A percentile compares a stretch with the other conserved stretches of the same genome.
phyloP scores from a whole-genome alignment of 2,888 invertebrate species.

The Perizoma affinitatum region DNA sequence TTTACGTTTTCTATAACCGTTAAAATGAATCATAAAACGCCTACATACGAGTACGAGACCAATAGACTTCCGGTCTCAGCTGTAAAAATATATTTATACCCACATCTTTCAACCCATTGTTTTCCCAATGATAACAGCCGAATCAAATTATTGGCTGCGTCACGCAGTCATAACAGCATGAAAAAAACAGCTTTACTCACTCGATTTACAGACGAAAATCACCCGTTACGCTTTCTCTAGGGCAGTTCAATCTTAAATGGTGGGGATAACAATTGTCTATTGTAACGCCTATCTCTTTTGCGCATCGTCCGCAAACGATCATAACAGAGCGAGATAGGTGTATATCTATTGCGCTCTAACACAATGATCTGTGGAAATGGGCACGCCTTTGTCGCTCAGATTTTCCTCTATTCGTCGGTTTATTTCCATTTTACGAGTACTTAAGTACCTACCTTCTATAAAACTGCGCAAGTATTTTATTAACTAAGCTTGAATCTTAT shows the following conservation, averaged over 20 bases:
- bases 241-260: slow-evolving; percentile 59
- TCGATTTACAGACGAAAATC: slow-evolving; percentile 46
- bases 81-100: slow-evolving; percentile 58
- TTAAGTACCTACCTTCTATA: slow-evolving; percentile 29
- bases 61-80: slow-evolving; percentile 55
- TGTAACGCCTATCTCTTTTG: slow-evolving; percentile 81
- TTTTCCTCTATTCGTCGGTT: slow-evolving; percentile 73
- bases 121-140: slow-evolving; percentile 75
- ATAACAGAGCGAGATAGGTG: slow-evolving; percentile 60
- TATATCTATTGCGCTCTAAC: slow-evolving; percentile 54
- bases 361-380: slow-evolving; percentile 68
- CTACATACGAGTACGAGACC: slow-evolving; percentile 49
- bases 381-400: slow-evolving; percentile 66
- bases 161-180: slow-evolving; percentile 39
- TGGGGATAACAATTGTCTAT: slow-evolving; percentile 84
- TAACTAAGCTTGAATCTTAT: slow-evolving; percentile 15
- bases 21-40: slow-evolving; percentile 41
- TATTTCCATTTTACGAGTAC: slow-evolving; percentile 46
- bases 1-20: slow-evolving; percentile 28
- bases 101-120: slow-evolving; percentile 67
- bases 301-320: slow-evolving; percentile 61
- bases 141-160: slow-evolving; percentile 78
- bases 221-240: slow-evolving; percentile 54
- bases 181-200: slow-evolving; percentile 47
- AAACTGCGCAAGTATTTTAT: slow-evolving; percentile 62